These are phyloP conservation scores for Xestia c-nigrum DNA, from an alignment of 2,888 invertebrate species.

Conservation along the genomic window DNA sequence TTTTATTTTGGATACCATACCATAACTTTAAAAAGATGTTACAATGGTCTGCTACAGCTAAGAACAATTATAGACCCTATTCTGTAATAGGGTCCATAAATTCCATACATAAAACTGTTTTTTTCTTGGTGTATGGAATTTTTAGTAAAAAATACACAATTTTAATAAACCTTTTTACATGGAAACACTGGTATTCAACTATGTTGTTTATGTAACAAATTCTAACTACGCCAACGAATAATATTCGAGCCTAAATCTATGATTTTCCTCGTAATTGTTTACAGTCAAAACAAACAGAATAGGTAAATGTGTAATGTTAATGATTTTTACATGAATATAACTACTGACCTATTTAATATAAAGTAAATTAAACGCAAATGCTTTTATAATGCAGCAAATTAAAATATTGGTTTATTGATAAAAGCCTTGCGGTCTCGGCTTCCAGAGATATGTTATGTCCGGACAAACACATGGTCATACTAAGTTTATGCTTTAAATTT, in stretches of 20 bases:
- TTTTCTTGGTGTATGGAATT: too few relatives aligned
- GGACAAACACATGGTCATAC: background rate
- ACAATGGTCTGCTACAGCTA: too few relatives aligned
- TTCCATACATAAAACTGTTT: too few relatives aligned
- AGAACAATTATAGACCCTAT: too few relatives aligned
- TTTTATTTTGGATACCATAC: too few relatives aligned
- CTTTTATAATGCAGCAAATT: background rate
- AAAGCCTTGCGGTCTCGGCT: background rate
- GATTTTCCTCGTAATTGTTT: conserved; percentile 50
- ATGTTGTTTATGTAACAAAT: background rate
- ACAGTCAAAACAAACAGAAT: conserved; percentile 1
- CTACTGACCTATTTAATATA: conserved; percentile 20
- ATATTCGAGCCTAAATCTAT: conserved; percentile 1
- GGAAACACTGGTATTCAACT: background rate
- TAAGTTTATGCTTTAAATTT: background rate
- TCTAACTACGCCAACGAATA: background rate
- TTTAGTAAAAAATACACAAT: background rate
- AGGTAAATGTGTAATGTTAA: conserved; percentile 10
- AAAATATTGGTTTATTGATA: background rate
- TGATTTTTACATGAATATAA: conserved; percentile 4
- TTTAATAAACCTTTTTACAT: background rate
- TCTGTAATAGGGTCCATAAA: too few relatives aligned
- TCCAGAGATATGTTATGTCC: background rate
- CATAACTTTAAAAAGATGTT: too few relatives aligned
- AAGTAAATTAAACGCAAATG: background rate